Evolutionary conservation across 2,113 vertebrate species (phyloP).

Genomic region (Micromys minutus): DNA sequence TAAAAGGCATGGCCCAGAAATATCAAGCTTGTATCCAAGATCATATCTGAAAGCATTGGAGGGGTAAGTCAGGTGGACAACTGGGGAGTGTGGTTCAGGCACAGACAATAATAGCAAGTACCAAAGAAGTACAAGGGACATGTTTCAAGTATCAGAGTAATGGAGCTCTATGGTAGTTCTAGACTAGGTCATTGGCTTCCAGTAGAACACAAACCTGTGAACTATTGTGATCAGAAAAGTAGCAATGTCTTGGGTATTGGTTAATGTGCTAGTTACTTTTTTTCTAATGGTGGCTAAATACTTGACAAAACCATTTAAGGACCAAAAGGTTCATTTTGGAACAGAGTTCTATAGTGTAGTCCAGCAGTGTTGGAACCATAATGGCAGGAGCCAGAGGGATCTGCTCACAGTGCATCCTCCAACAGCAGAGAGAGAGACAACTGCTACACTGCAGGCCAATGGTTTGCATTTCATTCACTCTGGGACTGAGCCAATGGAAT

Average conservation of each 20-base stretch:
- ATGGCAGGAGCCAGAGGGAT: neutral
- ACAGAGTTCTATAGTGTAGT: neutral
- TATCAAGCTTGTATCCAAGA: neutral
- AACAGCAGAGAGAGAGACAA: neutral
- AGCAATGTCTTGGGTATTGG: neutral
- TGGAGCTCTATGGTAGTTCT: no score
- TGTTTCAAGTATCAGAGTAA: neutral
- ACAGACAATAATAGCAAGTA: neutral
- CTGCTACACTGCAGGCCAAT: neutral
- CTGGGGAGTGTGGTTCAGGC: neutral
- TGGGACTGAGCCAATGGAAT: neutral
- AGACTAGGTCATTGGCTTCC: neutral
- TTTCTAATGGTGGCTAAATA: neutral
- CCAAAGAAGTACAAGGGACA: neutral
- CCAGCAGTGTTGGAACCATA: rapidly evolving
- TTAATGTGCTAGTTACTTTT: neutral
- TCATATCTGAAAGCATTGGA: neutral
- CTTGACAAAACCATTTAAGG: neutral
- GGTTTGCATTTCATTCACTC: neutral
- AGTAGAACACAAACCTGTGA: neutral
- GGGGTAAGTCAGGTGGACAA: neutral
- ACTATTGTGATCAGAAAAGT: neutral
- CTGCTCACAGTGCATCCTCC: neutral
- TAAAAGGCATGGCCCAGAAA: neutral
- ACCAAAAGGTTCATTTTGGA: neutral